Conservation (phyloP, 1,140 invertebrate genomes). For the Scaptomyza hsui region DNA sequence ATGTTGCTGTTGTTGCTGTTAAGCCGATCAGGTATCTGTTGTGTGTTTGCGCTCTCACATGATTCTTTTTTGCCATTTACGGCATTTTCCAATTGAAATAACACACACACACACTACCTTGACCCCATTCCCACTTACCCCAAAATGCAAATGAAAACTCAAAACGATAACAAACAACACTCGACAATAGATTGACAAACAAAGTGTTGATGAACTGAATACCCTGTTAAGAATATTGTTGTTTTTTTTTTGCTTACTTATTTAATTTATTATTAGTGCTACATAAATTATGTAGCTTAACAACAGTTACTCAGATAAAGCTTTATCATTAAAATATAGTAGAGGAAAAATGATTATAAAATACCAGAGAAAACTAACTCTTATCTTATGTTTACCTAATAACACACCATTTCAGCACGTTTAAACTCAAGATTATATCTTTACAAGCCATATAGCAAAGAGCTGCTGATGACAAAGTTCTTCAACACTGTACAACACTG, state of each 20-base stretch:
- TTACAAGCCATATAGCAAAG: not conserved
- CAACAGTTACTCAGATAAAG: too few species aligned
- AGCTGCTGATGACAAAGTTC: slow-evolving; percentile 21
- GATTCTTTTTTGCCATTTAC: slow-evolving; percentile 40
- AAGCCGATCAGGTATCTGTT: slow-evolving; percentile 12
- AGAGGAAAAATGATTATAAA: too few species aligned
- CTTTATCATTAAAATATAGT: too few species aligned
- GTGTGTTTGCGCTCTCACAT: slow-evolving; percentile 1
- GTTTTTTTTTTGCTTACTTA: too few species aligned
- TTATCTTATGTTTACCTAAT: not conserved
- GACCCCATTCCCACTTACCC: slow-evolving; percentile 12
- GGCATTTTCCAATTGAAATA: slow-evolving; percentile 26
- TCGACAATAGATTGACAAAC: not conserved
- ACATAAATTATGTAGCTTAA: too few species aligned
- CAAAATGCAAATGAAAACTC: slow-evolving; percentile 17
- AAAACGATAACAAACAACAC: not conserved
- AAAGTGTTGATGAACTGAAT: not conserved
- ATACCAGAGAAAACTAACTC: not conserved
- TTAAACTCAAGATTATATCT: not conserved
- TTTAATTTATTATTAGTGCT: too few species aligned
- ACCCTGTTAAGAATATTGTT: too few species aligned
- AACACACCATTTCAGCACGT: not conserved
- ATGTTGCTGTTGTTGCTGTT: not conserved
- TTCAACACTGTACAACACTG: slow-evolving; percentile 27
- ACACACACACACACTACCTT: slow-evolving; percentile 15